Conservation (phyloP, 1,140 invertebrate genomes). For the Coenobita brevimanus region DNA sequence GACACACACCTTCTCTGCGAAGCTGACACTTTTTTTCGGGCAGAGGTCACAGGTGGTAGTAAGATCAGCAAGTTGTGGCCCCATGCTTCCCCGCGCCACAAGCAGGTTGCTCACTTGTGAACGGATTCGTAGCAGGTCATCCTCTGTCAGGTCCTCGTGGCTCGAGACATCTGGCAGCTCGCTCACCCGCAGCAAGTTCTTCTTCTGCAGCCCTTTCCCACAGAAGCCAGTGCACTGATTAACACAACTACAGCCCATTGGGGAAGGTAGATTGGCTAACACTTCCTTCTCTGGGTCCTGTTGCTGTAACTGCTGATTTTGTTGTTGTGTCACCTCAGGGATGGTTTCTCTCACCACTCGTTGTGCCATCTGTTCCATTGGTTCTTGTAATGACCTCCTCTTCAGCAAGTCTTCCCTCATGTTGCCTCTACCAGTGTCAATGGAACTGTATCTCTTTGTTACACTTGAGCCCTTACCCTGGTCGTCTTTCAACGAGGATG, state of each 20-base stretch:
- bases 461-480: slow-evolving; percentile 73
- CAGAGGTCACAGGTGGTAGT: slow-evolving; percentile 55
- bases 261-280: slow-evolving; percentile 18
- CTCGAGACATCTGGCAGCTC: slow-evolving; percentile 75
- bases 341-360: slow-evolving; percentile 46
- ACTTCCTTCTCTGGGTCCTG: slow-evolving; percentile 54
- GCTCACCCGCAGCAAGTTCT: slow-evolving; percentile 83
- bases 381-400: slow-evolving; percentile 64
- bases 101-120: slow-evolving; percentile 71
- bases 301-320: background rate
- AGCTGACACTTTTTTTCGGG: slow-evolving; percentile 68
- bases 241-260: slow-evolving; percentile 67
- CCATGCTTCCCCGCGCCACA: slow-evolving; percentile 44
- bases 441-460: slow-evolving; percentile 84
- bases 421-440: slow-evolving; percentile 73
- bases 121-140: slow-evolving; percentile 71
- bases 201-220: slow-evolving; percentile 75
- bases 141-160: slow-evolving; percentile 70
- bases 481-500: slow-evolving; percentile 70
- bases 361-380: slow-evolving; percentile 60
- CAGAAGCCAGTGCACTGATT: slow-evolving; percentile 69
- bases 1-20: slow-evolving; percentile 64
- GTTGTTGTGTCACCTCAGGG: slow-evolving; percentile 22
- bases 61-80: slow-evolving; percentile 27
- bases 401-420: slow-evolving; percentile 64